A percentile compares a stretch with the other conserved stretches of the same genome.
These are phyloP conservation scores for Melanogrammus aeglefinus DNA, from an alignment of 2,797 vertebrate species.

Conservation along the genomic window DNA sequence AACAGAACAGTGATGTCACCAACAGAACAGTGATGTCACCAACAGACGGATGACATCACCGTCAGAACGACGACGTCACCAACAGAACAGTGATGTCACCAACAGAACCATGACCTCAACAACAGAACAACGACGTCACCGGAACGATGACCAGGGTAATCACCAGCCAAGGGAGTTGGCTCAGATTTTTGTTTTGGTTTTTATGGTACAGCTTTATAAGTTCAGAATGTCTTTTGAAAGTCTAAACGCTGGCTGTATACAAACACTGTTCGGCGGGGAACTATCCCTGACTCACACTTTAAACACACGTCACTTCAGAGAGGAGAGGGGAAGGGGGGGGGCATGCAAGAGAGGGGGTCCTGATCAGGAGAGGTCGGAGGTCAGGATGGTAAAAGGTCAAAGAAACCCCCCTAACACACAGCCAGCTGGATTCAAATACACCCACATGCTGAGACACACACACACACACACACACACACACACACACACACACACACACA, in stretches of 20 bases:
- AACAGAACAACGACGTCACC: neutral
- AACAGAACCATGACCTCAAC: neutral
- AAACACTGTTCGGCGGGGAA: neutral
- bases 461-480: neutral
- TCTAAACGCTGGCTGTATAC: neutral
- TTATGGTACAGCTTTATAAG: neutral
- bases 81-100: neutral
- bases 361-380: neutral
- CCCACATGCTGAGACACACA: neutral
- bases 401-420: slow-evolving; percentile 38
- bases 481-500: too few species aligned
- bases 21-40: neutral
- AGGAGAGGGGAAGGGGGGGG: neutral
- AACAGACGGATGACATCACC: neutral
- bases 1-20: neutral
- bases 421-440: neutral
- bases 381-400: neutral
- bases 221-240: neutral
- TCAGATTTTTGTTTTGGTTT: too few species aligned
- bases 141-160: neutral
- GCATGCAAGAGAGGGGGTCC: neutral
- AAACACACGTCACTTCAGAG: neutral
- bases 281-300: neutral
- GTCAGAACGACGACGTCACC: neutral
- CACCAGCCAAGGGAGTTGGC: neutral